Conservation (phyloP, 2,113 vertebrate species). For the Helogale parvula region DNA sequence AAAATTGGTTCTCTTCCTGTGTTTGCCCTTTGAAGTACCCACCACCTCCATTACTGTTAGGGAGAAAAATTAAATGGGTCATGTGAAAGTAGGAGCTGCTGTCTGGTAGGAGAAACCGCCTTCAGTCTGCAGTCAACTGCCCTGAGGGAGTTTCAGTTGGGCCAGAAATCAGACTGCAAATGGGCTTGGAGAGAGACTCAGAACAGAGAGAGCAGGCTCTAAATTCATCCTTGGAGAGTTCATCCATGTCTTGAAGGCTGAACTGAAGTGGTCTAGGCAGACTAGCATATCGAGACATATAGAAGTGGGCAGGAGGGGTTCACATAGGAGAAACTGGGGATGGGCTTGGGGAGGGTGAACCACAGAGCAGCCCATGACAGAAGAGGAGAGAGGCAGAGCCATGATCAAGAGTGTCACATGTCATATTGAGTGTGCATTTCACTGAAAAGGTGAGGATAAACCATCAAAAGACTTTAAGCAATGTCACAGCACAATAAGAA, state of each 20-base stretch:
- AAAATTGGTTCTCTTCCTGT: not conserved
- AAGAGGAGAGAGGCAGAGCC: not conserved
- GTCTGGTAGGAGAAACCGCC: not conserved
- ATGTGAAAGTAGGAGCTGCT: not conserved
- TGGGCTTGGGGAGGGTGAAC: not conserved
- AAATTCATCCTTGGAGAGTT: not conserved
- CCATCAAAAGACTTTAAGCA: not conserved
- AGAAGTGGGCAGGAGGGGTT: no score
- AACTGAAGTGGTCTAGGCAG: not conserved
- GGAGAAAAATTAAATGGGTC: not conserved
- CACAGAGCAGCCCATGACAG: not conserved
- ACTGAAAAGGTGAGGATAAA: not conserved
- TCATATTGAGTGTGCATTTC: rapidly evolving
- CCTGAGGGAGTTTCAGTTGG: not conserved
- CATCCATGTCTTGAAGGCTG: not conserved
- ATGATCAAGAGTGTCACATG: not conserved
- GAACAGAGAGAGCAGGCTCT: not conserved
- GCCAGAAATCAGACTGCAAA: not conserved
- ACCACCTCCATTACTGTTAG: not conserved
- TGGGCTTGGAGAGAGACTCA: not conserved
- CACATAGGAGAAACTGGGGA: not conserved
- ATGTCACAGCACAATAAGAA: not conserved
- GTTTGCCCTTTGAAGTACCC: not conserved
- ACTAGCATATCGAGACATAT: no score
- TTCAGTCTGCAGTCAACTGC: no score